Percentiles rank a stretch among this genome's conserved stretches.
Evolutionary conservation across 2,888 invertebrate genomes (phyloP).

Genomic region (Agriopis aurantiaria): DNA sequence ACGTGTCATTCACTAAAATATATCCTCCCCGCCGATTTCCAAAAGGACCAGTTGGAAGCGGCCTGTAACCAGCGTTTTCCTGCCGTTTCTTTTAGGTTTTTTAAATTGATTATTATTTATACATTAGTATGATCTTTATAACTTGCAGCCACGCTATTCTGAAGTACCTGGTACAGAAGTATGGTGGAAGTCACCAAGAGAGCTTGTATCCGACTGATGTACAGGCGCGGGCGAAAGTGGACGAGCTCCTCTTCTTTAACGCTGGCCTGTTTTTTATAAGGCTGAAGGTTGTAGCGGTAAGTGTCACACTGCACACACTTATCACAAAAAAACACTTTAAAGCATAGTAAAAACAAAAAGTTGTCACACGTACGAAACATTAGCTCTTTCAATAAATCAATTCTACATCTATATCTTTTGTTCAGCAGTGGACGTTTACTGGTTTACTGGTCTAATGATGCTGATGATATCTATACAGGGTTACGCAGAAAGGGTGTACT

Average conservation of each 20-base stretch:
- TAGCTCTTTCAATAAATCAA: too few relatives aligned
- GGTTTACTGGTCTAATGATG: too few relatives aligned
- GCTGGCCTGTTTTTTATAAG: constrained; percentile 59
- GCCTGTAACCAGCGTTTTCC: too few relatives aligned
- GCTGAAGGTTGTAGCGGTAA: constrained; percentile 60
- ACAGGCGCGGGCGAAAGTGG: constrained; percentile 54
- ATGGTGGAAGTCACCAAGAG: constrained; percentile 54
- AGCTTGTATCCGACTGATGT: constrained; percentile 60
- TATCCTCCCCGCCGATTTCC: too few relatives aligned
- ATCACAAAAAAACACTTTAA: neutral
- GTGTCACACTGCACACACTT: constrained; percentile 42
- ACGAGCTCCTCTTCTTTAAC: constrained; percentile 65
- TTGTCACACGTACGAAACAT: too few relatives aligned
- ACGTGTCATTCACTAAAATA: too few relatives aligned
- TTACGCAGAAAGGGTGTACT: too few relatives aligned
- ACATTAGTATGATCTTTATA: neutral
- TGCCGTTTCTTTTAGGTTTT: too few relatives aligned
- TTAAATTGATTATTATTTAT: neutral
- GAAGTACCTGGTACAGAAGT: constrained; percentile 60
- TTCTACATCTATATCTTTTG: too few relatives aligned
- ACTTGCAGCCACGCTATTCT: constrained; percentile 60
- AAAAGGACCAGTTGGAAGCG: too few relatives aligned
- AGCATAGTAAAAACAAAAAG: neutral
- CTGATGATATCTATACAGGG: too few relatives aligned
- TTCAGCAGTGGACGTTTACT: too few relatives aligned